phyloP scores from a whole-genome alignment of 2,113 vertebrate species.

The Psettodes erumei region DNA sequence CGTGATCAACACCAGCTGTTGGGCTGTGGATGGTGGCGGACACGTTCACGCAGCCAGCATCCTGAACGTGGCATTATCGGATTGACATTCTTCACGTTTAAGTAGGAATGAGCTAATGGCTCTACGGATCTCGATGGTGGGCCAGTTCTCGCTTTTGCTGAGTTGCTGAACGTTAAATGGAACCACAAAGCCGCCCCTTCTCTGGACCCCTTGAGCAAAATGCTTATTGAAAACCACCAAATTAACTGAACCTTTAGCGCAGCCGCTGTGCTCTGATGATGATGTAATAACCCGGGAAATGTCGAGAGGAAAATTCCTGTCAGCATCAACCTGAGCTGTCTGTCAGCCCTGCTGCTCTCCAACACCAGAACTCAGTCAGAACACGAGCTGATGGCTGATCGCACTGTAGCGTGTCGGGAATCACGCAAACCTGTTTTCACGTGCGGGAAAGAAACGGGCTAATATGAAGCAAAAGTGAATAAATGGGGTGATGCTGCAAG shows the following conservation, averaged over 20 bases:
- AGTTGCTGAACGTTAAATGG: neutral
- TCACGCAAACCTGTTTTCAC: too few species aligned
- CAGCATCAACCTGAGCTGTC: too few species aligned
- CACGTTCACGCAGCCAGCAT: constrained; percentile 1
- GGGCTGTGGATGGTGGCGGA: neutral
- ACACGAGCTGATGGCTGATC: too few species aligned
- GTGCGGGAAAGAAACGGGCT: too few species aligned
- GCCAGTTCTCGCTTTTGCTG: neutral
- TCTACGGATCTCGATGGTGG: neutral
- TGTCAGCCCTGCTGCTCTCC: too few species aligned
- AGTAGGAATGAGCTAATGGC: neutral
- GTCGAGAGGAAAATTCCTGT: too few species aligned
- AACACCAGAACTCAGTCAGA: too few species aligned
- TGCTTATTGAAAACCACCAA: neutral
- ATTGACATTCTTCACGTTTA: constrained; percentile 36
- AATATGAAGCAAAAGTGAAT: too few species aligned
- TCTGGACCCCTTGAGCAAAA: neutral
- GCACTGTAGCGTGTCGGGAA: too few species aligned
- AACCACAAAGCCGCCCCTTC: neutral
- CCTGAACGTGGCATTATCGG: constrained; percentile 26
- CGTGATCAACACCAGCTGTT: constrained; percentile 42
- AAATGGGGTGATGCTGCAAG: too few species aligned
- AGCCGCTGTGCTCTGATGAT: neutral
- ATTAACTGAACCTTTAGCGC: neutral
- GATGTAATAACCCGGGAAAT: constrained; percentile 20